Percentiles rank a stretch among this genome's conserved stretches.
Conservation (phyloP, 2,113 vertebrate species). For the Elachura formosa region DNA sequence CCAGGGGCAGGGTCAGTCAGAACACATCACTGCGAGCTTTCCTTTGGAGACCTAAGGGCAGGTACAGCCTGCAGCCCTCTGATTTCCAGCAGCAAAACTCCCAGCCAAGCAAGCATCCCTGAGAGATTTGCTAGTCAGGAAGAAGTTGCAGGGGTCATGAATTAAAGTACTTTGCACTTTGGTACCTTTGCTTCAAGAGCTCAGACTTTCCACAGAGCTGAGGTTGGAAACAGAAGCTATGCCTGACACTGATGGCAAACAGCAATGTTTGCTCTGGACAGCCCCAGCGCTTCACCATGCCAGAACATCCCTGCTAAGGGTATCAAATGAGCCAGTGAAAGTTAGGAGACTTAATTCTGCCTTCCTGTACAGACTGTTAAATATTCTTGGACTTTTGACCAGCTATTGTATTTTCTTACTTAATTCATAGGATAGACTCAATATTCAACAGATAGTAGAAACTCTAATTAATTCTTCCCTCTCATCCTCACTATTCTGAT, state of each 20-base stretch:
- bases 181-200: neutral
- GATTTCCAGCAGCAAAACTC: neutral
- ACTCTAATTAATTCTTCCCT: neutral
- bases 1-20: neutral
- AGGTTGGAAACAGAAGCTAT: fast-evolving
- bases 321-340: neutral
- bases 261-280: neutral
- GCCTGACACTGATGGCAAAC: neutral
- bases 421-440: neutral
- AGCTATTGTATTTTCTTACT: neutral
- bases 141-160: neutral
- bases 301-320: neutral
- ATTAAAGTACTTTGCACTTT: neutral
- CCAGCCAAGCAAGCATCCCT: neutral
- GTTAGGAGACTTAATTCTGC: neutral
- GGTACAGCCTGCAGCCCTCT: neutral
- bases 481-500: neutral
- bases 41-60: fast-evolving
- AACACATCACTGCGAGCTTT: fast-evolving
- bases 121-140: neutral
- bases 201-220: neutral
- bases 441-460: neutral
- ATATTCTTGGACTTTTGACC: neutral
- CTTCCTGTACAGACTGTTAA: neutral
- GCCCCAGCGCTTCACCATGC: neutral